phyloP scores from a whole-genome alignment of 2,797 vertebrate species.

The Enteromius argenteus region DNA sequence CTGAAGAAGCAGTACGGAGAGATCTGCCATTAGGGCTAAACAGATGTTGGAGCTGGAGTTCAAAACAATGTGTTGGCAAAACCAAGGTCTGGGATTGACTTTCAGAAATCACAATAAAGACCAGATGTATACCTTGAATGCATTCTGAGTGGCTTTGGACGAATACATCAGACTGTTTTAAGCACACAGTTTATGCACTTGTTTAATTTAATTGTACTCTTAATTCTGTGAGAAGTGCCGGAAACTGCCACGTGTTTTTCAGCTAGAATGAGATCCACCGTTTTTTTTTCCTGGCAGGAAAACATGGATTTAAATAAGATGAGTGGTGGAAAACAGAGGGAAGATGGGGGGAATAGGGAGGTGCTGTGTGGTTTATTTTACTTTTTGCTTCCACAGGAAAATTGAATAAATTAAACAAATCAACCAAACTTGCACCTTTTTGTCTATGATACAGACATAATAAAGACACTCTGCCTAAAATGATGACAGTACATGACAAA shows the following conservation, averaged over 20 bases:
- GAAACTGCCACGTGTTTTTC: slow-evolving; percentile 19
- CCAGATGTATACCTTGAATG: background rate
- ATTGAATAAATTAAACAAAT: slow-evolving; percentile 1
- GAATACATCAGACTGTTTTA: background rate
- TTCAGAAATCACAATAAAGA: background rate
- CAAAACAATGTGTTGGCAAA: background rate
- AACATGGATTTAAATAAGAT: slow-evolving; percentile 23
- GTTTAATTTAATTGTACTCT: background rate
- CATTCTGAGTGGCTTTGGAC: background rate
- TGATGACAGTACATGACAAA: slow-evolving; percentile 1
- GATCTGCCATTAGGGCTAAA: background rate
- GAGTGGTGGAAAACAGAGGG: slow-evolving; percentile 23
- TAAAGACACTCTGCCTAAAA: slow-evolving; percentile 18
- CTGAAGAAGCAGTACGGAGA: slow-evolving; percentile 1
- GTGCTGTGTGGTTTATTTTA: slow-evolving; percentile 19
- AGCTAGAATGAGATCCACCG: background rate
- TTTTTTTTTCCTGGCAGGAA: slow-evolving; percentile 29
- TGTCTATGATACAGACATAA: background rate
- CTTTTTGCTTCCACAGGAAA: slow-evolving; percentile 24
- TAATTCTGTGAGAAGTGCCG: slow-evolving; percentile 5
- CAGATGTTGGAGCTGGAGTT: slow-evolving; percentile 23
- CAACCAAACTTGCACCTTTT: background rate
- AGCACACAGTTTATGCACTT: background rate
- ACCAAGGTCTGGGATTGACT: background rate
- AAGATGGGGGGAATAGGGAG: background rate